These are phyloP conservation scores for Hypanus sabinus DNA, from an alignment of 2,113 vertebrate genomes.

Conservation along the genomic window DNA sequence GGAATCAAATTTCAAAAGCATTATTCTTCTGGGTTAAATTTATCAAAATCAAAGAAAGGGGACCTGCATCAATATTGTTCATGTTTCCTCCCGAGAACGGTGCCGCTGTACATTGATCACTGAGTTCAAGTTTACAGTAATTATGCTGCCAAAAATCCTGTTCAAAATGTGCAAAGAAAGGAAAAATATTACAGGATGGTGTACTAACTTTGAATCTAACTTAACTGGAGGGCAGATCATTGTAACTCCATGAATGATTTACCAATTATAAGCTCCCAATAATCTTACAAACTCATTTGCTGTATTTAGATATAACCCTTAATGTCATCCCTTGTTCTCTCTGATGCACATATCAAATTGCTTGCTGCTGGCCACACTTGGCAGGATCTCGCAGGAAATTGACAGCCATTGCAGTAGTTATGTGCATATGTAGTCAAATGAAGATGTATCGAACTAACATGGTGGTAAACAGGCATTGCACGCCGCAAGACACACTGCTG, in stretches of 20 bases:
- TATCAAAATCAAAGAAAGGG: background rate
- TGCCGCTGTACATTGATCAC: background rate
- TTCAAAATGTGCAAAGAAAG: background rate
- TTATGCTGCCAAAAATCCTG: background rate
- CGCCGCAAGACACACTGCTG: background rate
- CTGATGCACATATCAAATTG: too few species aligned
- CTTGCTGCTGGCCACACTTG: too few species aligned
- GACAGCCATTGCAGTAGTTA: too few species aligned
- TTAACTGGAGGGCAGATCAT: background rate
- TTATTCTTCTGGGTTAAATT: constrained; percentile 13
- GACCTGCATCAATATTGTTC: constrained; percentile 15
- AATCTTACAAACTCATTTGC: too few species aligned
- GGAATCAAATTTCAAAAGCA: background rate
- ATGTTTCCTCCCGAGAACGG: background rate
- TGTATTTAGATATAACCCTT: too few species aligned
- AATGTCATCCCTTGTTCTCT: too few species aligned
- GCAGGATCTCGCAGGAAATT: too few species aligned
- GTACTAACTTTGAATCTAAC: background rate
- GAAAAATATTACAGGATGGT: background rate
- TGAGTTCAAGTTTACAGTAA: background rate
- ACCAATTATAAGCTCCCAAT: background rate
- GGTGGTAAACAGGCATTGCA: background rate
- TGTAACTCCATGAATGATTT: background rate
- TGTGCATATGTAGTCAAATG: background rate
- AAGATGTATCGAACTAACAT: background rate